Base-by-base conservation (phyloP, 2,113 vertebrate genomes). In the Epinephelus fuscoguttatus region DNA sequence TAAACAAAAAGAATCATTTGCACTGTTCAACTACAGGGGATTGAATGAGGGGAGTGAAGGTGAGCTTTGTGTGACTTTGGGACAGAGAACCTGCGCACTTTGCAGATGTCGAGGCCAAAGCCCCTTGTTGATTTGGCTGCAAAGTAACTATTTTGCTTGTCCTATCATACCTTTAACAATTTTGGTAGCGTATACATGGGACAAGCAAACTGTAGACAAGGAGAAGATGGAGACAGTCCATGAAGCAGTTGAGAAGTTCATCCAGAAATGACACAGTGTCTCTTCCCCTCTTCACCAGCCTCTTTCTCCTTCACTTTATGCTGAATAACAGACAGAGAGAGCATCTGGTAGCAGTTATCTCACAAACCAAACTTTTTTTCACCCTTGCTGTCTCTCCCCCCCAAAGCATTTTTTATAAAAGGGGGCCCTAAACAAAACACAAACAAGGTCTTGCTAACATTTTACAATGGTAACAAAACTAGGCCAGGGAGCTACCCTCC, bases 331-430 rank as follows among this genome's bases (percentile, higher is more conserved):
- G 89, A 90, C 88, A 86, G 71, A 80, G 81, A 63, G 68, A 92
- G 94, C 95, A 96, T 96, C 95, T 96, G 95, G 94, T 94, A 95
- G 92, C 92, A 90, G 94, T 96, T 95, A 95, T 89, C 91, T 89
- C 75, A 84, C 91, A 92, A 94, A 94, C 93, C 92, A 90, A 91
- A 92, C 91, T 93, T 90, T 90, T 93, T 94, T 92, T 86, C 87
- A 90, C 84, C 78, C 85, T 78, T 63, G 84, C 77, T 40, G 78
- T 89, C 76, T 88, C 82, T 88, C 85, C 78, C 77, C 30, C 84
- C 75, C 66, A 87, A 80, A 90, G 85, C 84, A 73, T 89, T 91
- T 87, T 92, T 90, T 90, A 91, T 88, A 92, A 94, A 88, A 85
- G 73, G 85, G 81, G 91, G 86, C 85, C 87, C 85, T 91, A 92